phyloP scores from a whole-genome alignment of 2,113 vertebrate genomes.

The Aldabrachelys gigantea region DNA sequence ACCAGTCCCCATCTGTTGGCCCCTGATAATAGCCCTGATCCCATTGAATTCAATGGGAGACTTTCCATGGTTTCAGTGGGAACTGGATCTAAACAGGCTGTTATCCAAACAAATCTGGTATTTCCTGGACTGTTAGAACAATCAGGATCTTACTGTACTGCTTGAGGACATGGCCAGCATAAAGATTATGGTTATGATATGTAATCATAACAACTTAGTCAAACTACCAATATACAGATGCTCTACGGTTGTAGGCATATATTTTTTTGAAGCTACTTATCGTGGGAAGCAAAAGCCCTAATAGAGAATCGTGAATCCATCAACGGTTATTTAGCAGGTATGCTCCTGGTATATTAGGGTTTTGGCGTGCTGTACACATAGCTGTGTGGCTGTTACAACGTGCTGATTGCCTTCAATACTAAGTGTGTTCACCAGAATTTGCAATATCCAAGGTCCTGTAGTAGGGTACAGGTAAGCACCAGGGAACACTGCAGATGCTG shows the following conservation, averaged over 20 bases:
- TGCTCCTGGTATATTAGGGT: neutral
- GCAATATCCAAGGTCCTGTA: neutral
- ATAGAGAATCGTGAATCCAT: neutral
- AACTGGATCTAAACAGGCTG: neutral
- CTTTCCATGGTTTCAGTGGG: neutral
- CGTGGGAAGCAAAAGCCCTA: neutral
- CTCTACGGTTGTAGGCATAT: neutral
- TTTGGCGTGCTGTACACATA: neutral
- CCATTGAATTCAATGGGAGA: neutral
- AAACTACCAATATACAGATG: neutral
- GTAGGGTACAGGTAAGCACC: neutral
- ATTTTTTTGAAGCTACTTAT: neutral
- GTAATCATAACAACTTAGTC: neutral
- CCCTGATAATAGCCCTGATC: neutral
- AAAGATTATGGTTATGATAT: accelerated
- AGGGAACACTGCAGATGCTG: neutral
- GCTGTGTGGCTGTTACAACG: neutral
- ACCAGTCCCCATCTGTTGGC: neutral
- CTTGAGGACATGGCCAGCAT: neutral
- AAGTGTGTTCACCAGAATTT: neutral
- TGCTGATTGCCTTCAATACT: neutral
- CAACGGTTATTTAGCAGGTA: neutral
- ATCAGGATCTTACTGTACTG: neutral
- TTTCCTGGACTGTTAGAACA: neutral
- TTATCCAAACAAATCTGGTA: neutral